A percentile compares a stretch with the other conserved stretches of the same genome.
phyloP scores from a whole-genome alignment of 2,113 vertebrate species.

The Oriolus oriolus region DNA sequence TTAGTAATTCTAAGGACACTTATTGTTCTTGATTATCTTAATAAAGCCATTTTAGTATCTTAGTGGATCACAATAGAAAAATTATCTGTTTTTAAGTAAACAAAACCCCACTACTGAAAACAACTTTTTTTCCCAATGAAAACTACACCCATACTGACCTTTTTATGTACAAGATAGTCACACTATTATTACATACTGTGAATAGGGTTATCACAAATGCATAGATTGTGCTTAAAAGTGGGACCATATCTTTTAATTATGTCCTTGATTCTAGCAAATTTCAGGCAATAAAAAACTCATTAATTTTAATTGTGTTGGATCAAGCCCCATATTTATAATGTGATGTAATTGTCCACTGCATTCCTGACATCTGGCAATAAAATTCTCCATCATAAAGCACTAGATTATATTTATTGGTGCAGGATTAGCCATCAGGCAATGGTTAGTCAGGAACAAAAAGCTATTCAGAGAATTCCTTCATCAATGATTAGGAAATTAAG shows the following conservation, averaged over 20 bases:
- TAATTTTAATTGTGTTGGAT: constrained; percentile 31
- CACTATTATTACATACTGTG: not conserved
- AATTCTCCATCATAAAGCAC: not conserved
- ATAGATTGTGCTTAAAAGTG: not conserved
- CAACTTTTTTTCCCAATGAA: not conserved
- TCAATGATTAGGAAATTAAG: not conserved
- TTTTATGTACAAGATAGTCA: not conserved
- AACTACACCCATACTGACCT: not conserved
- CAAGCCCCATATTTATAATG: not conserved
- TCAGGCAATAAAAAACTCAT: not conserved
- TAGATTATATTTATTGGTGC: not conserved
- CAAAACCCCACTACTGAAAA: not conserved
- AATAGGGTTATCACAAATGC: not conserved
- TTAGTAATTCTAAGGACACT: not conserved
- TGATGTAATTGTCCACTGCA: not conserved
- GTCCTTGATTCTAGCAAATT: constrained; percentile 3
- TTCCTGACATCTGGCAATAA: constrained; percentile 10
- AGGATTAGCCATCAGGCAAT: not conserved
- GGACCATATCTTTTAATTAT: not conserved
- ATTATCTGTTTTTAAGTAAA: not conserved
- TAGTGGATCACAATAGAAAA: not conserved
- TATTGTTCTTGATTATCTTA: not conserved
- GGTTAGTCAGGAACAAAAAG: not conserved
- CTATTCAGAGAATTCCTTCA: not conserved
- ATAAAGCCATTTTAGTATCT: not conserved